A percentile compares a stretch with the other conserved stretches of the same genome.
phyloP scores from a whole-genome alignment of 2,113 vertebrate species.

The Labeo catla region DNA sequence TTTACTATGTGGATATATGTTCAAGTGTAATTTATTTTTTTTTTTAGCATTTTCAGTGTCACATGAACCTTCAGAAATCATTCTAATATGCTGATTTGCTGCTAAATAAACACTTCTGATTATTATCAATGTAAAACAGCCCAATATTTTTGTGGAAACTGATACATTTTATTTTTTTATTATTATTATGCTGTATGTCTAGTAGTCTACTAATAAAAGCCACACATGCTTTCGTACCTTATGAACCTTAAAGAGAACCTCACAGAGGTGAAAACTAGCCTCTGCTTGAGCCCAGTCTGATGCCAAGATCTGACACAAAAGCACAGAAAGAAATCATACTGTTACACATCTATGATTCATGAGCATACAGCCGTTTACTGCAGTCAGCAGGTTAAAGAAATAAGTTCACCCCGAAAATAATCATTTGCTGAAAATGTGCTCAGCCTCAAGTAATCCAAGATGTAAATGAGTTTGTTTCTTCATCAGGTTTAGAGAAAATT shows the following conservation, averaged over 20 bases:
- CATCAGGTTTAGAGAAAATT: not conserved
- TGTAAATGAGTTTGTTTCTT: not conserved
- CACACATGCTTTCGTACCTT: conserved; percentile 77
- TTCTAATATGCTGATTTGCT: not conserved
- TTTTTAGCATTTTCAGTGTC: not conserved
- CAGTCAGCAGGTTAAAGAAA: not conserved
- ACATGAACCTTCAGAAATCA: not conserved
- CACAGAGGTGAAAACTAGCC: conserved; percentile 92
- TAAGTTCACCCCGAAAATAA: not conserved
- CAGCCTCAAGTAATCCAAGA: not conserved
- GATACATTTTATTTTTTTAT: too few relatives aligned
- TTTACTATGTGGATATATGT: not conserved
- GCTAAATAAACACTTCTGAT: not conserved
- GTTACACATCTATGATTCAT: not conserved
- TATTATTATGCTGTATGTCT: too few relatives aligned
- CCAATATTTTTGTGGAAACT: not conserved
- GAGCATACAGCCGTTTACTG: not conserved
- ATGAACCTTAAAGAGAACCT: conserved; percentile 95
- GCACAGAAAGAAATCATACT: not conserved
- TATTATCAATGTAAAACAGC: not conserved
- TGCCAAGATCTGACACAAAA: conserved; percentile 78
- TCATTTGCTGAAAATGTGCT: not conserved
- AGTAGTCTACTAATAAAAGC: not conserved
- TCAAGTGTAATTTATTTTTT: not conserved
- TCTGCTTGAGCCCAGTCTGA: conserved; percentile 89